Base-by-base conservation (phyloP, 2,797 vertebrate genomes). In the Trachurus trachurus region DNA sequence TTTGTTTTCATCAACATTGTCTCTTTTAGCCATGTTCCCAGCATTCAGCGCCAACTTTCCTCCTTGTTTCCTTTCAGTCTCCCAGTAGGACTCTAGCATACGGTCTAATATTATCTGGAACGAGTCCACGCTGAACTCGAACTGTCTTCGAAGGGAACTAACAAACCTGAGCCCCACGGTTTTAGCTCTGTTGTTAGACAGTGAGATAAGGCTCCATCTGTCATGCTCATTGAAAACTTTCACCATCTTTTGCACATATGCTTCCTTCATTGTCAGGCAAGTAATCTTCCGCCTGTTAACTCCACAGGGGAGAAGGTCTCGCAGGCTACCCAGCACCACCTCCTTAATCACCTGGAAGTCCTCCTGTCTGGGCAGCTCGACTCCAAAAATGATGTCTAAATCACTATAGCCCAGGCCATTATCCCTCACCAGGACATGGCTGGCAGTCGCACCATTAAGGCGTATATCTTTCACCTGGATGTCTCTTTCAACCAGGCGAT, bases 171-270 rank as follows among this genome's bases (percentile, higher is more conserved):
- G 93, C 66, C 97, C 98, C 58, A 99, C 95, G 0, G 99, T 99
- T 85, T 99, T 99, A 8, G 98, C 97, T 0, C 95, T 96, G 90
- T 98, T 98, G 92, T 99, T 99, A 44, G 96, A 99, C 39, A 99
- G 95, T 0, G 96, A 99, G 85, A 99, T 99, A 66, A 99, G 97
- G 80, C 98, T 99, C 98, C 98, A 99, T 60, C 95, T 95, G 85
- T 99, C 98, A 0, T 97, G 93, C 72, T 97, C 95, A 0, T 95
- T 97, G 91, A 96, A 99, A 21, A 99, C 96, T 84, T 99, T 99
- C 40, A 99, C 96, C 98, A 99, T 99, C 94, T 99, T 99, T 90
- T 99, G 97, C 54, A 99, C 98, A 0, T 99, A 99, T 12, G 97
- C 98, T 29, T 98, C 97, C 81, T 98, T 99, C 97, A 99, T 98